phyloP scores from a whole-genome alignment of 2,797 vertebrate genomes.

The Sitta carolinensis region DNA sequence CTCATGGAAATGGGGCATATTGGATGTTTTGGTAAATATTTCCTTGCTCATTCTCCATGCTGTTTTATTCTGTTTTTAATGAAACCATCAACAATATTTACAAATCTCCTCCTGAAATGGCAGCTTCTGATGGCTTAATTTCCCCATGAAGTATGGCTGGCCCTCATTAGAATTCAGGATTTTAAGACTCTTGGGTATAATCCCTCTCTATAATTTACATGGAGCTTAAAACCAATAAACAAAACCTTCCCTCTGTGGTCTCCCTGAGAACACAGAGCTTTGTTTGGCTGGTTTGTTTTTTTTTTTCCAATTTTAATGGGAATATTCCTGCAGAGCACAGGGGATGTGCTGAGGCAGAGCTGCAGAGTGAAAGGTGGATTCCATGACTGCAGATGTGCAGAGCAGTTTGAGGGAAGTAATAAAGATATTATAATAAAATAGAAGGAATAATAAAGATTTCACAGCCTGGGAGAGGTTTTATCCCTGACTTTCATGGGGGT shows the following conservation, averaged over 20 bases:
- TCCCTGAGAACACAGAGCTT: not conserved
- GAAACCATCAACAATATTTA: conserved; percentile 43
- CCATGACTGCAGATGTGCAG: conserved; percentile 1
- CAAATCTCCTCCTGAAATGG: conserved; percentile 46
- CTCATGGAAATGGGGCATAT: not conserved
- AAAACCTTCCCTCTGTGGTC: not conserved
- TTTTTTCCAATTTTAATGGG: not conserved
- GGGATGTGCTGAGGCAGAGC: not conserved
- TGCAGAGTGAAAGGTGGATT: not conserved
- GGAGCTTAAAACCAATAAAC: conserved; percentile 33
- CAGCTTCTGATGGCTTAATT: conserved; percentile 46
- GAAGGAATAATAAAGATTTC: conserved; percentile 10
- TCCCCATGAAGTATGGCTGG: conserved; percentile 14
- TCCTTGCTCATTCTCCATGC: conserved; percentile 12
- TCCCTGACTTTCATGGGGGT: not conserved
- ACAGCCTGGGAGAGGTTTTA: not conserved
- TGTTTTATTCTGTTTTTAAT: conserved; percentile 53
- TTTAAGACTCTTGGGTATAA: conserved; percentile 42
- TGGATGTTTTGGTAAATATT: conserved; percentile 20
- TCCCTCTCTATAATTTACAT: not conserved
- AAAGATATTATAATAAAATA: not conserved
- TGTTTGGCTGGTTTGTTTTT: not conserved
- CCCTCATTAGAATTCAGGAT: conserved; percentile 50
- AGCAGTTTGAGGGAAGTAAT: not conserved
- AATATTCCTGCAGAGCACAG: not conserved